phyloP scores from a whole-genome alignment of 2,888 invertebrate genomes.

The Rotaria magnacalcarata region DNA sequence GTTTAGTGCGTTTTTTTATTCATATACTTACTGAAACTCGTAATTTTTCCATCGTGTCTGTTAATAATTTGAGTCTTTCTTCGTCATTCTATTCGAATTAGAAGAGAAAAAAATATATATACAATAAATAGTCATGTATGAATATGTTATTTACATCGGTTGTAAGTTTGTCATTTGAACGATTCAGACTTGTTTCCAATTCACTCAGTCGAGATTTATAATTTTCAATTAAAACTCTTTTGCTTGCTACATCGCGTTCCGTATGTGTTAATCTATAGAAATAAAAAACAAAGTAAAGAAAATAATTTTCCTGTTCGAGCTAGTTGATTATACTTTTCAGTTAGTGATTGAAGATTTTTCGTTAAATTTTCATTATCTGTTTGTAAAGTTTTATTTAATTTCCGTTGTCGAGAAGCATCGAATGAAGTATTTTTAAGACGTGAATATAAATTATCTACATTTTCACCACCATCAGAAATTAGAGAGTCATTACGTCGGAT shows the following conservation, averaged over 20 bases:
- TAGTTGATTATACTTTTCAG: background rate
- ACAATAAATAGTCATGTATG: background rate
- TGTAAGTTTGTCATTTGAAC: background rate
- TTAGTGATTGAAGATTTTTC: slow-evolving; percentile 6
- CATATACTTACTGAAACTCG: background rate
- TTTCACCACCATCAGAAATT: background rate
- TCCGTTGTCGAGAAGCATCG: background rate
- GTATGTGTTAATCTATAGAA: background rate
- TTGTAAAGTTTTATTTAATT: slow-evolving; percentile 32
- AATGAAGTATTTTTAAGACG: slow-evolving; percentile 11
- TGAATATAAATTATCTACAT: background rate
- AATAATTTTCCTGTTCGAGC: background rate
- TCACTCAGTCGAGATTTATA: background rate
- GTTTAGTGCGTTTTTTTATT: no score
- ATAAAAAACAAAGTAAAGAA: no score
- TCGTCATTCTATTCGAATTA: background rate
- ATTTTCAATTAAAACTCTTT: slow-evolving; percentile 7
- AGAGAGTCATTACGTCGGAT: background rate
- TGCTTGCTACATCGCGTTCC: slow-evolving; percentile 27
- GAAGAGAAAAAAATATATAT: no score
- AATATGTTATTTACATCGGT: background rate
- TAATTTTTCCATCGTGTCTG: slow-evolving; percentile 13
- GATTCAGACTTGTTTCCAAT: background rate
- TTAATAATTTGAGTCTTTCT: background rate
- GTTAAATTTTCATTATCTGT: background rate